Evolutionary conservation across 1,140 invertebrate species (phyloP).

Genomic region (Harpegnathos saltator): DNA sequence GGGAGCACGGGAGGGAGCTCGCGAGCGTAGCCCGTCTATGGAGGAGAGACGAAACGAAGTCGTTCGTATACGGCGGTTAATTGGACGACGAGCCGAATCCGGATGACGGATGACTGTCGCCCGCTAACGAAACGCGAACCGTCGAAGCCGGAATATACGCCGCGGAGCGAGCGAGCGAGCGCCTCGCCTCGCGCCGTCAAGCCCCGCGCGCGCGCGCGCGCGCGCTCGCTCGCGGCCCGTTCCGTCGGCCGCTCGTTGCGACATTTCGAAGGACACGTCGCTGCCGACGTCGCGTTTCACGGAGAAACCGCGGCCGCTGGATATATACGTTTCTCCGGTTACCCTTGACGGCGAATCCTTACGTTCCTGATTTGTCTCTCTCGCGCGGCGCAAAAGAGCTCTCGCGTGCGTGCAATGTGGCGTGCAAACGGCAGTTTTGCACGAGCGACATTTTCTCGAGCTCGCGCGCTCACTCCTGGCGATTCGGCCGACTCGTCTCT

Average conservation of each 20-base stretch:
- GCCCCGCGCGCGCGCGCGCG: too few species aligned
- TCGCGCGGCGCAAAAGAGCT: too few species aligned
- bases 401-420: too few species aligned
- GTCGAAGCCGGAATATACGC: not conserved
- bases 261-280: conserved; percentile 10
- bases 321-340: too few species aligned
- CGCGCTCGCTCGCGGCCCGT: too few species aligned
- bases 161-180: not conserved
- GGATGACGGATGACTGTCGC: conserved; percentile 49
- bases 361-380: too few species aligned
- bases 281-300: conserved; percentile 24
- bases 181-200: conserved; percentile 35
- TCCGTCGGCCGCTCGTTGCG: conserved; percentile 8
- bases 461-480: too few species aligned
- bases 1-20: not conserved
- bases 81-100: conserved; percentile 60
- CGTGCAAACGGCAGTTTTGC: too few species aligned
- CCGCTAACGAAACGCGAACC: conserved; percentile 44
- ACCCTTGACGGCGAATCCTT: too few species aligned
- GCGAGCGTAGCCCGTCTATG: not conserved
- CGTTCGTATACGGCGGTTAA: conserved; percentile 53
- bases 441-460: too few species aligned
- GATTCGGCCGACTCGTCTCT: too few species aligned
- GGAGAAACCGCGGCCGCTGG: conserved; percentile 15
- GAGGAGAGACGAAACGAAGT: conserved; percentile 49